Evolutionary conservation across 1,140 invertebrate genomes (phyloP), one percentile per base, ranked within the genome.

Genomic region (Akabosia matsudoensis): DNA sequence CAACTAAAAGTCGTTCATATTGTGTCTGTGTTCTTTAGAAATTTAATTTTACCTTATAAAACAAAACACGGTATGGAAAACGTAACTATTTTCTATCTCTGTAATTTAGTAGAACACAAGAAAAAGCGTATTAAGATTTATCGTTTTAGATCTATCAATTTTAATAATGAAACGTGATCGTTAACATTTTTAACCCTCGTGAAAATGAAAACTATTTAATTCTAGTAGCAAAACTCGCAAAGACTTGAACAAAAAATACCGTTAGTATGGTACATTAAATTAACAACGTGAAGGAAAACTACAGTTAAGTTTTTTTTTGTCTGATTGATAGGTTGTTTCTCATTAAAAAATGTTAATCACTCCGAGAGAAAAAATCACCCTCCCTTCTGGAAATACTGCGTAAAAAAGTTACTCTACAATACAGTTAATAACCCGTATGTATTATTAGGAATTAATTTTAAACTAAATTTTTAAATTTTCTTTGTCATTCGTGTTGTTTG

Each of bases 181-280:
- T 67, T 67, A 67, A 67, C 61, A n/a, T n/a, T n/a, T 67, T 67
- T 67, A 67, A 67, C 61, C 61, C 61, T 24, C 61, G 61, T 67
- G 31, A 56, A 14, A 67, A 24, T 61, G 24, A 10, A 45, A 45
- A 45, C 37, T 10, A 45, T n/a, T 45, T 61, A 61, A 61, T 61
- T 67, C 13, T 67, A 28, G 24, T 67, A 67, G 61, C 7, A 18
- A 18, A 45, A 45, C 31, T 67, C 61, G 61, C 61, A 67, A 67
- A 67, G 61, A 67, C 61, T 67, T 67, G 37, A 45, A 45, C 37
- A 67, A 67, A 67, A n/a, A n/a, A n/a, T n/a, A n/a, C n/a, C 61
- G 7, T 67, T 67, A 67, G 61, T n/a, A n/a, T 67, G 61, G 61
- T 67, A 67, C 10, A 28, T 31, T 67, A 31, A 67, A 45, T 45